Conservation (phyloP, 1,140 invertebrate genomes). For the Hestina assimilis region DNA sequence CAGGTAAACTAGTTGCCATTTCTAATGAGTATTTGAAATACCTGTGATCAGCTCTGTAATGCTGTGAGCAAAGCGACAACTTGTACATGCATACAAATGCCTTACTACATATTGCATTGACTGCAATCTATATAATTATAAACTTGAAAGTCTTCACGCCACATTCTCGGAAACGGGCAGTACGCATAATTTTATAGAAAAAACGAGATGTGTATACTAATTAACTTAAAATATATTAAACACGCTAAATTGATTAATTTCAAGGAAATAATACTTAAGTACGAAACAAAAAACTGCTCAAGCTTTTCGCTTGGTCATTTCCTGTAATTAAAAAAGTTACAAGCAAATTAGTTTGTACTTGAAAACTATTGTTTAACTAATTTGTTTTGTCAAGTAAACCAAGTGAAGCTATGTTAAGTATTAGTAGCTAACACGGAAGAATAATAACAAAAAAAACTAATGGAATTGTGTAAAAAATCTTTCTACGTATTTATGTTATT, state of each 20-base stretch:
- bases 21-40: too few relatives aligned
- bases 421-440: neutral
- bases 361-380: neutral
- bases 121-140: conserved; percentile 14
- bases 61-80: conserved; percentile 8
- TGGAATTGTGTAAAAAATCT: neutral
- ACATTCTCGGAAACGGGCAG: neutral
- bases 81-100: conserved; percentile 11
- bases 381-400: neutral
- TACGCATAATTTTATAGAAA: neutral
- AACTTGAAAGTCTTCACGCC: conserved; percentile 3
- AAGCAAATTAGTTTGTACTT: neutral
- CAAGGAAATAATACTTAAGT: neutral
- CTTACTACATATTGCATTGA: conserved; percentile 12
- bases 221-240: neutral
- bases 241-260: neutral
- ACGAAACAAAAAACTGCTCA: neutral
- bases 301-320: conserved; percentile 1
- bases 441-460: neutral
- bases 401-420: neutral
- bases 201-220: neutral
- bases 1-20: too few relatives aligned
- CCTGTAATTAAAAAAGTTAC: neutral
- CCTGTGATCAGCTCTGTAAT: neutral
- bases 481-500: neutral